These are phyloP conservation scores for Colossoma macropomum DNA, from an alignment of 2,113 vertebrate species.

Conservation along the genomic window DNA sequence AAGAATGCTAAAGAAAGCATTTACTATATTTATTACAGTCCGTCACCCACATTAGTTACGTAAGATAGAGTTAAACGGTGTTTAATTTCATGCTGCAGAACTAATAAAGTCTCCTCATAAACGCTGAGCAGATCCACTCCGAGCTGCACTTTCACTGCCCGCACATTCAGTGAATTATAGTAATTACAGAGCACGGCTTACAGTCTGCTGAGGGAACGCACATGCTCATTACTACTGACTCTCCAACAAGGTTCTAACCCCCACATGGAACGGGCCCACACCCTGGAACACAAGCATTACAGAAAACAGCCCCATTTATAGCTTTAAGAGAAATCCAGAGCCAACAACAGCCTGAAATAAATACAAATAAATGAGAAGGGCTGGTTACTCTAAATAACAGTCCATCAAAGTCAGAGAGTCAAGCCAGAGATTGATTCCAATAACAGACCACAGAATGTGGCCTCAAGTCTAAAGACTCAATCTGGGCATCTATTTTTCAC, in stretches of 20 bases:
- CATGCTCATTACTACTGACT: constrained; percentile 40
- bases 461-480: no score
- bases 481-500: no score
- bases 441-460: no score
- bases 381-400: constrained; percentile 3
- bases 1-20: no score
- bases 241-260: constrained; percentile 23
- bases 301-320: constrained; percentile 5
- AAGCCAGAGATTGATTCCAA: not conserved
- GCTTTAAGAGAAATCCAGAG: not conserved
- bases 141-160: constrained; percentile 27
- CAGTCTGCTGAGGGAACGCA: constrained; percentile 23
- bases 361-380: not conserved
- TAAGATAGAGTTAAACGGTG: not conserved
- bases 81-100: not conserved
- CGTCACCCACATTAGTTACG: no score
- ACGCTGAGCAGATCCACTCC: not conserved
- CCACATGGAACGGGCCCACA: not conserved
- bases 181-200: constrained; percentile 12
- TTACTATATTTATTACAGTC: no score
- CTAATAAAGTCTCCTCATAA: constrained; percentile 2
- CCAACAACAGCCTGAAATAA: constrained; percentile 21
- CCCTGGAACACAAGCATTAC: not conserved
- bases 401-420: constrained; percentile 50
- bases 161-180: constrained; percentile 22